Evolutionary conservation across 2,113 vertebrate genomes (phyloP).

Genomic region (Psammodynastes pulverulentus): DNA sequence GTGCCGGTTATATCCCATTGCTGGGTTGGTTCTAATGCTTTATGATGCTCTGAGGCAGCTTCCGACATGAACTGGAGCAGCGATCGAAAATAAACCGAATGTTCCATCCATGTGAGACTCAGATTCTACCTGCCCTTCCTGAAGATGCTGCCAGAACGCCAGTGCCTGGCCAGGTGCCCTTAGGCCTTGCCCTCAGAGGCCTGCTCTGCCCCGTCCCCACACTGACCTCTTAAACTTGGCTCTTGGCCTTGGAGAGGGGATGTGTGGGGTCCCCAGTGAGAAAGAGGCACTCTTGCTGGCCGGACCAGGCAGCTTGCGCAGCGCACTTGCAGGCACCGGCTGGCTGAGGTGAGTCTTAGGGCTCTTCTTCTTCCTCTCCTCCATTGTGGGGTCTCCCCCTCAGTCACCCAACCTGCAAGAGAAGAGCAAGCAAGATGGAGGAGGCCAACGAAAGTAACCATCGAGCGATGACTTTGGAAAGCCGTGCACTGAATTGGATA

Average conservation of each 20-base stretch:
- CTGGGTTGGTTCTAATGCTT: not conserved
- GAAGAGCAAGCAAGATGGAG: not conserved
- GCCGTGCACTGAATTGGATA: not conserved
- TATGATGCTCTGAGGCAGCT: not conserved
- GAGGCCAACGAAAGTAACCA: not conserved
- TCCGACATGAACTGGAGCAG: not conserved
- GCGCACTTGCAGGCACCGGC: conserved; percentile 74
- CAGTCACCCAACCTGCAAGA: no score
- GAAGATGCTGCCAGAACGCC: not conserved
- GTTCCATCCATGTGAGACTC: not conserved
- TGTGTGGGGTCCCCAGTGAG: conserved; percentile 83
- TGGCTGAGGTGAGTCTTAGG: conserved; percentile 83
- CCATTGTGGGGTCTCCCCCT: conserved; percentile 76
- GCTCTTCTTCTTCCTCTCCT: conserved; percentile 89
- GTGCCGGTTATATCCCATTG: no score
- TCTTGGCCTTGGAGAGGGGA: conserved; percentile 87
- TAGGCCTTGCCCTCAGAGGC: not conserved
- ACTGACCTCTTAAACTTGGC: conserved; percentile 85
- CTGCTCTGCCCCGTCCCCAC: not conserved
- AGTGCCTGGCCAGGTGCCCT: not conserved
- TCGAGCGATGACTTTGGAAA: not conserved
- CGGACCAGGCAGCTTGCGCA: conserved; percentile 80
- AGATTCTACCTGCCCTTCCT: not conserved
- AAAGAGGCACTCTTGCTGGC: conserved; percentile 89
- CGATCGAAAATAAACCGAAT: not conserved